Evolutionary conservation across 2,888 invertebrate species (phyloP).

Genomic region (Pinctada fucata): DNA sequence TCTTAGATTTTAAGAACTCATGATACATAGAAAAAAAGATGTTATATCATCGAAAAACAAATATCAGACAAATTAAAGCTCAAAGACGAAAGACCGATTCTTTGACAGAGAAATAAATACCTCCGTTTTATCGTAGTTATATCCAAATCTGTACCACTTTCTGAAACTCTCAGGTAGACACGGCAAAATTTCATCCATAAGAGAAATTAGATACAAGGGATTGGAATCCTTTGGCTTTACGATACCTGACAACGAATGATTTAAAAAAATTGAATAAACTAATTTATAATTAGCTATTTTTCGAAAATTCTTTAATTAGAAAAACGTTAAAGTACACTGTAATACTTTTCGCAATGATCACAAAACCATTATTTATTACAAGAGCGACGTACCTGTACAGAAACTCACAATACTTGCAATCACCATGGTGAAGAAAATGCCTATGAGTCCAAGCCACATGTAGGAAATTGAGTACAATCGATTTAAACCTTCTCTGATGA

Average conservation of each 20-base stretch:
- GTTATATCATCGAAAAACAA: no score
- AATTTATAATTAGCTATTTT: no score
- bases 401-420: constrained; percentile 51
- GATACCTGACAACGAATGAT: constrained; percentile 25
- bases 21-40: no score
- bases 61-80: no score
- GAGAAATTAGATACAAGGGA: constrained; percentile 42
- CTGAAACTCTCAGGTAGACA: constrained; percentile 46
- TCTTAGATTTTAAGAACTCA: no score
- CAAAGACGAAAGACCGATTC: no score
- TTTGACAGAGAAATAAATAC: no score
- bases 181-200: constrained; percentile 49
- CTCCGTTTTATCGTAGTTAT: constrained; percentile 28
- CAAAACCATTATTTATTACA: neutral
- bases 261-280: no score
- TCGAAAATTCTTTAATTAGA: no score
- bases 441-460: constrained; percentile 52
- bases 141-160: constrained; percentile 45
- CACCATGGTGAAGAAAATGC: constrained; percentile 46
- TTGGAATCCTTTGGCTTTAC: constrained; percentile 46
- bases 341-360: no score
- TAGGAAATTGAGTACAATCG: constrained; percentile 55
- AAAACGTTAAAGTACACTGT: no score
- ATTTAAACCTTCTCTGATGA: constrained; percentile 48
- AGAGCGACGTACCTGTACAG: constrained; percentile 47